Evolutionary conservation across 1,140 invertebrate genomes (phyloP), one percentile per base, ranked within the genome.

Genomic region (Cecropterus lyciades): DNA sequence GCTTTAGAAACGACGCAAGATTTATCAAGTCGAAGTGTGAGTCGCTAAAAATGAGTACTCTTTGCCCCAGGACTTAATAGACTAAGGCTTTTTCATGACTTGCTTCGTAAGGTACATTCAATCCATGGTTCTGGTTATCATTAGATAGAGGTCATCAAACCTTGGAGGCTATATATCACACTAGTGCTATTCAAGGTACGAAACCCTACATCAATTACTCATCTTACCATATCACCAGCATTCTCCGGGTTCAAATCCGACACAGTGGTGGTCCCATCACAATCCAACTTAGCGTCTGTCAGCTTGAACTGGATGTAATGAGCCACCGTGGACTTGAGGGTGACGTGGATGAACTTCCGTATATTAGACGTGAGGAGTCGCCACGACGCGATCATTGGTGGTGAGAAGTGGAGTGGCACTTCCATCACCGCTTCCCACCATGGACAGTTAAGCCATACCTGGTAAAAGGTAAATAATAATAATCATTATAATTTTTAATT

Each of bases 351-450:
- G 77, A 97, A 97, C 91, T 98, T 98, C 73, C 95, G 94, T 15
- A 95, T 94, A 67, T 96, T 95, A 7, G 96, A 96, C 0, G 98
- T 98, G 62, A 97, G 95, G 1, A 99, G 92, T 67, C 96, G 95
- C 92, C 97, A 96, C 7, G 93, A 94, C 0, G 96, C 94, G 72
- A 95, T 94, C 78, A 99, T 95, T 0, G 97, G 97, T 6, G 97
- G 95, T 1, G 95, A 94, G 89, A 99, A 98, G 75, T 96, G 94
- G 0, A 99, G 85, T 0, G 93, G 91, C 48, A 96, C 95, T 57
- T 94, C 94, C 45, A 94, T 94, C 37, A 96, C 94, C 67, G 94
- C 93, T 6, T 93, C 89, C 72, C 93, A 94, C 96, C 96, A 97
- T 0, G 96, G 96, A 89, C 96, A 96, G 55, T 93, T 94, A 57